phyloP scores from a whole-genome alignment of 1,140 invertebrate species.

The Dreissena polymorpha region DNA sequence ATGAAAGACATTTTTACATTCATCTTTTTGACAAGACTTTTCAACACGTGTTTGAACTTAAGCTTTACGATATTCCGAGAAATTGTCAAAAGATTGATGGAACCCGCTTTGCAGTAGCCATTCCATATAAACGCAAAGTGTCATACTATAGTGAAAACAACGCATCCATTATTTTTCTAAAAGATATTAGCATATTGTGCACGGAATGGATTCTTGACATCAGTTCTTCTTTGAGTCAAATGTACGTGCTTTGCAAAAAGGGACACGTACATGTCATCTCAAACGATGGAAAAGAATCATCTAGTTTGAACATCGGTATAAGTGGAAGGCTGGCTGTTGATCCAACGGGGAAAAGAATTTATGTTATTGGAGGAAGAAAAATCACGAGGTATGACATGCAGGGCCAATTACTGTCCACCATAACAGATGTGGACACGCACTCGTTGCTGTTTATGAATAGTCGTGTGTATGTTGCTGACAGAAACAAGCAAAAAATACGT shows the following conservation, averaged over 20 bases:
- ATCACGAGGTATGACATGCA: conserved; percentile 31
- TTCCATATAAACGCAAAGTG: conserved; percentile 31
- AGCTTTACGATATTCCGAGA: conserved; percentile 15
- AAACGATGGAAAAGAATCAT: neutral
- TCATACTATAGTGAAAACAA: conserved; percentile 1
- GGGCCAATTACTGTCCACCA: conserved; percentile 26
- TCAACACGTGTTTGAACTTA: conserved; percentile 8
- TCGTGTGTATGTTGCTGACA: conserved; percentile 48
- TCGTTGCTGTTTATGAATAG: conserved; percentile 38
- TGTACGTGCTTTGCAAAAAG: conserved; percentile 35
- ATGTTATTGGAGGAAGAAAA: conserved; percentile 9
- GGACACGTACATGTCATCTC: conserved; percentile 29
- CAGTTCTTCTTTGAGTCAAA: neutral
- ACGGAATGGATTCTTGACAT: conserved; percentile 35
- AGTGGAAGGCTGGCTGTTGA: conserved; percentile 18
- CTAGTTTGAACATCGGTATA: conserved; percentile 1
- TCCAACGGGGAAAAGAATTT: neutral
- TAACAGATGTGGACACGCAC: conserved; percentile 30
- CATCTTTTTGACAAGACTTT: conserved; percentile 3
- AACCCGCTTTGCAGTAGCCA: conserved; percentile 10
- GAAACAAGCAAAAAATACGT: conserved; percentile 35
- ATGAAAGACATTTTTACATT: conserved; percentile 19
- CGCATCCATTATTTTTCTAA: neutral
- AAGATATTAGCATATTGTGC: conserved; percentile 21
- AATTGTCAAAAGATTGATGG: conserved; percentile 6